A percentile compares a stretch with the other conserved stretches of the same genome.
phyloP scores from a whole-genome alignment of 1,140 invertebrate species.

The Rhagoletis zephyria region DNA sequence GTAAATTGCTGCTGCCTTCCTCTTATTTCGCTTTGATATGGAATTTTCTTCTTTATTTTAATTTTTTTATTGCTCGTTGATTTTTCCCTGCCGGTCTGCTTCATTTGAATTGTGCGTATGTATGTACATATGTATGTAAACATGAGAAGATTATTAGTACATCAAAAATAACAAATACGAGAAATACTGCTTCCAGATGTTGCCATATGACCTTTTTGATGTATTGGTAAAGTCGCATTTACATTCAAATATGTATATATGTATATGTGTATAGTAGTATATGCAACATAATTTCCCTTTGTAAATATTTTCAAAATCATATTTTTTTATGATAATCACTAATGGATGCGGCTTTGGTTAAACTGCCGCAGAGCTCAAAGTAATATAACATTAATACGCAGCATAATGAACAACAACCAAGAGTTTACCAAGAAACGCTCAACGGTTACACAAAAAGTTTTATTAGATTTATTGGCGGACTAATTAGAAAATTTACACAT shows the following conservation, averaged over 20 bases:
- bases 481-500: too few relatives aligned
- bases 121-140: not conserved
- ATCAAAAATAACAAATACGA: not conserved
- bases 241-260: not conserved
- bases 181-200: not conserved
- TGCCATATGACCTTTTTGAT: constrained; percentile 31
- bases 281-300: not conserved
- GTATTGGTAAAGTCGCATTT: not conserved
- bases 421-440: too few relatives aligned
- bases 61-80: not conserved
- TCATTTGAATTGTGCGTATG: not conserved
- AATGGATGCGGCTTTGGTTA: not conserved
- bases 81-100: not conserved
- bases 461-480: too few relatives aligned
- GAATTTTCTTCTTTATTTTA: not conserved
- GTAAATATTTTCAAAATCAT: too few relatives aligned
- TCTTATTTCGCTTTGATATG: not conserved
- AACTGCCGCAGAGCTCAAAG: not conserved
- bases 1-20: not conserved
- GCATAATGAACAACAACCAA: too few relatives aligned
- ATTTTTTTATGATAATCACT: not conserved
- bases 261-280: not conserved
- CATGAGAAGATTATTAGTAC: not conserved
- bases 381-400: not conserved
- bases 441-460: too few relatives aligned